Evolutionary conservation across 2,888 invertebrate genomes (phyloP), one percentile per base, ranked within the genome.

Genomic region (Hirtodrosophila alboralis): DNA sequence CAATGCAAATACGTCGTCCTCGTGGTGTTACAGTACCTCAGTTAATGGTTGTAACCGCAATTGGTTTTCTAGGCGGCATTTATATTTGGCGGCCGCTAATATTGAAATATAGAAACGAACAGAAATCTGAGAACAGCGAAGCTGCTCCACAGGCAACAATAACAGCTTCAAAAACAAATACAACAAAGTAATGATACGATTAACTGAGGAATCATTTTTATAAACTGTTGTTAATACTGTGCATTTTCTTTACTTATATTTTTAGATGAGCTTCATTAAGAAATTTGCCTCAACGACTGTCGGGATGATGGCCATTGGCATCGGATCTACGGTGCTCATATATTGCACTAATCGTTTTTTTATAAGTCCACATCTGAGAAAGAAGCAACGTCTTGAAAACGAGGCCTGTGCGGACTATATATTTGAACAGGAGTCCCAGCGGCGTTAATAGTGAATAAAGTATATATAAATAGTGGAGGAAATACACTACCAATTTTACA

Each of bases 71-170:
- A 6, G 89, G 89, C 31, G 91, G 91, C 26, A 61, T 90, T 63
- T 91, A 91, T 64, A 91, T 91, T 89, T 91, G 91, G 91, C 87
- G 89, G 52, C 91, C 91, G 31, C 64, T 91, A 3, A 78, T 91
- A 38, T 1, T 87, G 4, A 84, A 73, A 59, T 88, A 62, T 49
- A 87, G 74, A 62, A 78, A 71, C 57, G 87, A 88, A 28, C 33
- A 72, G 4, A 67, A 67, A 23, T 0, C 54, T 0, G 53, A 56
- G 4, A 49, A 33, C 4, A 49, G 6, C 37, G 60, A 49, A 48
- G 12, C 38, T 1, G 0, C 45, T 8, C 4, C 30, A 47, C 14
- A 34, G 30, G n/a, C 51, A 26, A 10, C 41, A 27, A 28, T 41
- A 26, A 5, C 56, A 34, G n/a, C n/a, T n/a, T 8, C 57, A 36